phyloP scores from a whole-genome alignment of 1,140 invertebrate species.

The Nebria ingens region DNA sequence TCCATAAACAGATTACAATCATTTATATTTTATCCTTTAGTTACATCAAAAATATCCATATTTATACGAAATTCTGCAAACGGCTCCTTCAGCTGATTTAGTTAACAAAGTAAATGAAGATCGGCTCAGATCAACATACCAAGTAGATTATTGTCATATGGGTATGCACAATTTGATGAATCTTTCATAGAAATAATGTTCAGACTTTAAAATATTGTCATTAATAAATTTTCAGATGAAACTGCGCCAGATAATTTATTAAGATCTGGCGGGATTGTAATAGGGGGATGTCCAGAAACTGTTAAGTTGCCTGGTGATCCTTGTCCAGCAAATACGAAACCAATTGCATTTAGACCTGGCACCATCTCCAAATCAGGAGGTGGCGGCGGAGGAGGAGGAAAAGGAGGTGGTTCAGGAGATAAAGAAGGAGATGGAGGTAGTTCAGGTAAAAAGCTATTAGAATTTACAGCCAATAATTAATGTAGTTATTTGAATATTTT shows the following conservation, averaged over 20 bases:
- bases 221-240: background rate
- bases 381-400: constrained; percentile 14
- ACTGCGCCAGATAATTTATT: constrained; percentile 39
- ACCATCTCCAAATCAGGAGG: constrained; percentile 2
- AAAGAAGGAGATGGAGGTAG: background rate
- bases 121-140: constrained; percentile 46
- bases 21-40: constrained; percentile 25
- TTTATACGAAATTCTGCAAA: constrained; percentile 44
- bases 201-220: background rate
- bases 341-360: constrained; percentile 27
- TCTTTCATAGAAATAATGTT: constrained; percentile 11
- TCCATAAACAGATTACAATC: background rate
- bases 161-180: constrained; percentile 31
- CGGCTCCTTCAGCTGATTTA: constrained; percentile 39
- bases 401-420: constrained; percentile 9
- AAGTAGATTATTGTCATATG: constrained; percentile 43
- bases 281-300: constrained; percentile 38
- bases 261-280: constrained; percentile 34
- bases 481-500: too few species aligned
- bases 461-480: too few species aligned
- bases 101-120: constrained; percentile 43
- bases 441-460: too few species aligned
- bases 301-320: constrained; percentile 39
- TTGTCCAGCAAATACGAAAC: constrained; percentile 38
- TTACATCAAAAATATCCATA: constrained; percentile 46